phyloP scores from a whole-genome alignment of 2,113 vertebrate species.

The Prinia subflava region DNA sequence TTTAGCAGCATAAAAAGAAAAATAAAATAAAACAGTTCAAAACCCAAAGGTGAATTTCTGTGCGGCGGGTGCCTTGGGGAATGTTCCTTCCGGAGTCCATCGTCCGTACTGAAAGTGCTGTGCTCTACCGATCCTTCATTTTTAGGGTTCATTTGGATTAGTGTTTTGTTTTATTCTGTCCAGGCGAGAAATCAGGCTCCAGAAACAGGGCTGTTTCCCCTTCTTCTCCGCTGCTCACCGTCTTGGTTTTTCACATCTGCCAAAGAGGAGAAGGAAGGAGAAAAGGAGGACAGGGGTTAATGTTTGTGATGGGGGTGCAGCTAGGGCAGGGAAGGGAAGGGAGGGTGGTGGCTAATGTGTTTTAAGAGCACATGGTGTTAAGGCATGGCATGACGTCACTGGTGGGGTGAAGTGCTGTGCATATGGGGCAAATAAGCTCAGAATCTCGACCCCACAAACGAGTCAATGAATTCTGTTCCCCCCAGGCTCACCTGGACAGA shows the following conservation, averaged over 20 bases:
- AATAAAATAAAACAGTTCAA: slow-evolving; percentile 75
- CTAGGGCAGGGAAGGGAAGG: background rate
- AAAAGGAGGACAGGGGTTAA: slow-evolving; percentile 21
- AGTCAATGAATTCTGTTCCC: background rate
- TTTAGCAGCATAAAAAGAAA: slow-evolving; percentile 84
- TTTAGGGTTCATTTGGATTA: slow-evolving; percentile 79
- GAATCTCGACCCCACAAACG: background rate
- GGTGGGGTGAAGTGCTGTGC: slow-evolving; percentile 42
- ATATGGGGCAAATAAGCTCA: background rate
- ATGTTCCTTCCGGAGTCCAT: slow-evolving; percentile 87
- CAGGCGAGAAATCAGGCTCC: slow-evolving; percentile 76
- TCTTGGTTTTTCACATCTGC: slow-evolving; percentile 96
- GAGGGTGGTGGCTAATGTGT: slow-evolving; percentile 14
- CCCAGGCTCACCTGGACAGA: background rate
- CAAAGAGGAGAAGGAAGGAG: slow-evolving; percentile 1
- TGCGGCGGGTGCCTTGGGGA: slow-evolving; percentile 81
- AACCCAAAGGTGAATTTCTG: slow-evolving; percentile 76
- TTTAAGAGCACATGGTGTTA: slow-evolving; percentile 49
- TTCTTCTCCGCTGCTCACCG: slow-evolving; percentile 85
- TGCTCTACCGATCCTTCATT: slow-evolving; percentile 94
- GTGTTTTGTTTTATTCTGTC: slow-evolving; percentile 69
- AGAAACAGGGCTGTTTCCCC: slow-evolving; percentile 74
- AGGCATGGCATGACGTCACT: slow-evolving; percentile 38
- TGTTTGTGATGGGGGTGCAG: background rate
- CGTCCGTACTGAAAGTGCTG: slow-evolving; percentile 95